Evolutionary conservation across 2,888 invertebrate species (phyloP).

Genomic region (Sphaerophoria taeniata): DNA sequence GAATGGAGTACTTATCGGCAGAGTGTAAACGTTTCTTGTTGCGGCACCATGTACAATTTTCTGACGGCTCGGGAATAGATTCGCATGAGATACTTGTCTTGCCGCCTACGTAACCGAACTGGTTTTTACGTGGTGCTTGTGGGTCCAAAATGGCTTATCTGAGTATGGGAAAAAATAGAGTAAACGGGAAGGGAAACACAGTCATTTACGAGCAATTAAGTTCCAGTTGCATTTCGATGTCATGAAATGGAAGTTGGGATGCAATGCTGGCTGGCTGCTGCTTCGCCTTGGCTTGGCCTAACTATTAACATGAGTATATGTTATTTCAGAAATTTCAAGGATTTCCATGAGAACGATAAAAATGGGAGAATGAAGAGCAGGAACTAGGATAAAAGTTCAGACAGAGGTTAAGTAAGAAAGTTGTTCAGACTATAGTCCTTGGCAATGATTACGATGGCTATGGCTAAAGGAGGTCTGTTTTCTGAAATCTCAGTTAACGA

Average conservation of each 20-base stretch:
- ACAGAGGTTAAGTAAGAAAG: constrained; percentile 42
- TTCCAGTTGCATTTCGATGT: constrained; percentile 44
- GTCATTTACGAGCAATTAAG: constrained; percentile 70
- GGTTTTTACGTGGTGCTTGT: constrained; percentile 77
- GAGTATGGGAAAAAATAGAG: constrained; percentile 39
- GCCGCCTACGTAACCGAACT: constrained; percentile 83
- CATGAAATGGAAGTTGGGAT: constrained; percentile 16
- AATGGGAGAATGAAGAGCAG: neutral
- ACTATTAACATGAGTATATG: neutral
- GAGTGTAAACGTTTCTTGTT: constrained; percentile 79
- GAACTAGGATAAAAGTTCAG: constrained; percentile 1
- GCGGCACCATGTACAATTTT: constrained; percentile 84
- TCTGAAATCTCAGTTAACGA: constrained; percentile 24
- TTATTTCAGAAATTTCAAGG: constrained; percentile 42
- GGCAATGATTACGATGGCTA: constrained; percentile 1
- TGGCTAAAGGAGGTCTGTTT: constrained; percentile 12
- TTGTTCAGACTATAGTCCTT: constrained; percentile 15
- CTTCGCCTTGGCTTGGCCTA: neutral
- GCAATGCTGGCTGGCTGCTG: neutral
- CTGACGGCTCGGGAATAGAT: constrained; percentile 84
- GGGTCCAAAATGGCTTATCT: constrained; percentile 82
- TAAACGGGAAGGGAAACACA: constrained; percentile 43
- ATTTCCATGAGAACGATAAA: constrained; percentile 13
- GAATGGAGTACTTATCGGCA: constrained; percentile 78
- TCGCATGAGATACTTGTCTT: constrained; percentile 85